phyloP scores from a whole-genome alignment of 2,113 vertebrate species.

The Catharus minimus region DNA sequence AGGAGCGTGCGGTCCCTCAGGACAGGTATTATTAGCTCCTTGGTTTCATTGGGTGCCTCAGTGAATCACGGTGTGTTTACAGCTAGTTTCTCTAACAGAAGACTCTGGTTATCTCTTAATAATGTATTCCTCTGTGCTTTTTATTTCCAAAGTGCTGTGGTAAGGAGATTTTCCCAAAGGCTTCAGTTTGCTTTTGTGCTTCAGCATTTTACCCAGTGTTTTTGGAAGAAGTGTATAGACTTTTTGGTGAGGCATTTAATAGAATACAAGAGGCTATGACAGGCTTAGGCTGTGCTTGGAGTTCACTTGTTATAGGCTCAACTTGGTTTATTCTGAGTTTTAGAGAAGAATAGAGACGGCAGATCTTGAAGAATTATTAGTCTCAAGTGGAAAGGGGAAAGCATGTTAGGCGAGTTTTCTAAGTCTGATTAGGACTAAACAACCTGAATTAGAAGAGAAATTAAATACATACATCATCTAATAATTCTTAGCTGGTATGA shows the following conservation, averaged over 20 bases:
- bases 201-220: slow-evolving; percentile 45
- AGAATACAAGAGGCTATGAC: not conserved
- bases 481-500: not conserved
- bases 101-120: slow-evolving; percentile 56
- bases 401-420: slow-evolving; percentile 10
- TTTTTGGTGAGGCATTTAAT: not conserved
- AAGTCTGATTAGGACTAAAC: slow-evolving; percentile 28
- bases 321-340: not conserved
- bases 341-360: not conserved
- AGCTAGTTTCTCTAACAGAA: slow-evolving; percentile 39
- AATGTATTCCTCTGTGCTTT: slow-evolving; percentile 53
- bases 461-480: slow-evolving; percentile 38
- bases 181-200: slow-evolving; percentile 45
- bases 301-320: not conserved
- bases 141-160: slow-evolving; percentile 61
- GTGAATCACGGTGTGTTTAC: slow-evolving; percentile 62
- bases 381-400: not conserved
- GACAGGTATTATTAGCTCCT: slow-evolving; percentile 57
- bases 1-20: not conserved
- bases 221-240: not conserved
- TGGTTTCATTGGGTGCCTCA: slow-evolving; percentile 69
- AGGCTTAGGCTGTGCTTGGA: not conserved
- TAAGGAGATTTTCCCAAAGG: slow-evolving; percentile 48
- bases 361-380: not conserved
- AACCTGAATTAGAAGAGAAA: slow-evolving; percentile 29